These are phyloP conservation scores for Tyria jacobaeae DNA, from an alignment of 2,888 invertebrate genomes.

Conservation along the genomic window DNA sequence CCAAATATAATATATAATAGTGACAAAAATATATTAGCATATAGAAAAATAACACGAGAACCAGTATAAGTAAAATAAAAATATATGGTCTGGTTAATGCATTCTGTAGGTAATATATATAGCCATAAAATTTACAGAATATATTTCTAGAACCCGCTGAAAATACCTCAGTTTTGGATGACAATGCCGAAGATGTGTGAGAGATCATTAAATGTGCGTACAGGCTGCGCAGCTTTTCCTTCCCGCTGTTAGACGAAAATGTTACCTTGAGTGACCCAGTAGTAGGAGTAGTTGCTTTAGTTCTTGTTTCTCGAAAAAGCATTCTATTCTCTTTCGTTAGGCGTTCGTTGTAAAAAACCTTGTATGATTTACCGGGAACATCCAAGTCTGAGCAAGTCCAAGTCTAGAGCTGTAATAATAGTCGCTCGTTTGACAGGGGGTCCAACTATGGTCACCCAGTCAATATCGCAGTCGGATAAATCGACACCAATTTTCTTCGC, in stretches of 20 bases:
- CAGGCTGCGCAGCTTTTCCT: slow-evolving; percentile 18
- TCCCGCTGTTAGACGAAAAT: slow-evolving; percentile 32
- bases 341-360: slow-evolving; percentile 33
- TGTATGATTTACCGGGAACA: slow-evolving; percentile 13
- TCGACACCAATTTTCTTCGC: slow-evolving; percentile 34
- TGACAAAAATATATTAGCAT: no score
- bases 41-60: no score
- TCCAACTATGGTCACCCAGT: slow-evolving; percentile 28
- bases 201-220: background rate
- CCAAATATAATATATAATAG: no score
- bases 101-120: no score
- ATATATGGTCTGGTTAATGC: no score
- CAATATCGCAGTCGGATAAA: slow-evolving; percentile 34
- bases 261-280: slow-evolving; percentile 35
- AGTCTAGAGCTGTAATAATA: slow-evolving; percentile 16
- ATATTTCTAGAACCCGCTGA: no score
- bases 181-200: background rate
- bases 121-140: no score
- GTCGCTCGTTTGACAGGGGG: background rate
- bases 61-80: no score
- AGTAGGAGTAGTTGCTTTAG: slow-evolving; percentile 22
- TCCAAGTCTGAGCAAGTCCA: slow-evolving; percentile 27
- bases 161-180: no score
- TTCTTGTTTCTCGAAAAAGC: slow-evolving; percentile 37
- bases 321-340: slow-evolving; percentile 34